Percentiles rank a stretch among this genome's conserved stretches.
phyloP scores from a whole-genome alignment of 2,888 invertebrate genomes.

The Drosophila multiciliata region DNA sequence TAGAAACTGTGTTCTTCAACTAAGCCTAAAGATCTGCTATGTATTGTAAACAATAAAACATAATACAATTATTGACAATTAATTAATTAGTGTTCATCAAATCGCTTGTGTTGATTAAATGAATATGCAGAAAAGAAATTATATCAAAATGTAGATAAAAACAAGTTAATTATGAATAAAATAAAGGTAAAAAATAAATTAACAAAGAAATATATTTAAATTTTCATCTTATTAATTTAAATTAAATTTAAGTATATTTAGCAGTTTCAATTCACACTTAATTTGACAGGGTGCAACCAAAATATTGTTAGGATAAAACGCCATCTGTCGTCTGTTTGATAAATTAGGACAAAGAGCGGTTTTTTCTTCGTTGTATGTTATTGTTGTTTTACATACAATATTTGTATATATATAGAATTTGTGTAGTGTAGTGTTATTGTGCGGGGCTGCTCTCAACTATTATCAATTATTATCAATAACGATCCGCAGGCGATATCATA shows the following conservation, averaged over 20 bases:
- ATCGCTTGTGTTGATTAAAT: conserved; percentile 2
- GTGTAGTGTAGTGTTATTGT: too few species aligned
- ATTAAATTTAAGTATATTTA: background rate
- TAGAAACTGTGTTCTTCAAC: background rate
- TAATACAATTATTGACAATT: conserved; percentile 9
- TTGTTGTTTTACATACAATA: too few species aligned
- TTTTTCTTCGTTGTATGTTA: too few species aligned
- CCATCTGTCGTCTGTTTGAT: too few species aligned
- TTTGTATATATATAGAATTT: too few species aligned
- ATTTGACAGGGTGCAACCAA: too few species aligned
- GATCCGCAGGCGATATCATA: too few species aligned
- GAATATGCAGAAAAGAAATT: background rate
- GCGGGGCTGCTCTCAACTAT: too few species aligned
- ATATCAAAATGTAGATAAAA: background rate
- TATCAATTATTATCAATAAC: too few species aligned
- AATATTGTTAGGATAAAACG: too few species aligned
- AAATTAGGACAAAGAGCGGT: too few species aligned
- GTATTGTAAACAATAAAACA: conserved; percentile 41
- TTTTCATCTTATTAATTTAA: background rate
- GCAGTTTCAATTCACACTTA: background rate
- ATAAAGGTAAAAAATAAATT: background rate
- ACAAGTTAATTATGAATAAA: conserved; percentile 8
- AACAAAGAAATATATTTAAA: background rate
- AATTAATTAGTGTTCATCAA: background rate
- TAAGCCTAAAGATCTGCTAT: conserved; percentile 14